Evolutionary conservation across 1,140 invertebrate species (phyloP).

Genomic region (Gonatopus flavifemur): DNA sequence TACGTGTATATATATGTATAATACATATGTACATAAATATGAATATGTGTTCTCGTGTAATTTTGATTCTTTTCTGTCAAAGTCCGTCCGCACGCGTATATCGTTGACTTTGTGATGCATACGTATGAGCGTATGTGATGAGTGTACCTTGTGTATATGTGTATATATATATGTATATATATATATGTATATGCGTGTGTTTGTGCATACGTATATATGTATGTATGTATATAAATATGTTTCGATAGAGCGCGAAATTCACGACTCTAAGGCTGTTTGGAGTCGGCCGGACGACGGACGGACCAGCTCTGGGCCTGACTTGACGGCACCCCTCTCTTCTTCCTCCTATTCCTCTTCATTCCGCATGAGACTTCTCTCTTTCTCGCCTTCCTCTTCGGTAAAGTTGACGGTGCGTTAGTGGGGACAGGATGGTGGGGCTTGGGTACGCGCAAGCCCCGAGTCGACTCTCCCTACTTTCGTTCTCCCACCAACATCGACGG

Average conservation of each 20-base stretch:
- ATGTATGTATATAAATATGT: conserved; percentile 30
- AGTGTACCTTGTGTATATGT: conserved; percentile 3
- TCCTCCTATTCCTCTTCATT: too few relatives aligned
- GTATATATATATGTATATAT: conserved; percentile 18
- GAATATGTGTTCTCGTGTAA: conserved; percentile 3
- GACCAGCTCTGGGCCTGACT: conserved; percentile 35
- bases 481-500: too few relatives aligned
- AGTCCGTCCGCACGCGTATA: too few relatives aligned
- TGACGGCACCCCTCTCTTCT: conserved; percentile 28
- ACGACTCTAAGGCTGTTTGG: conserved; percentile 45
- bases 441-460: too few relatives aligned
- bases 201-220: too few relatives aligned
- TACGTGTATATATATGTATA: conserved; percentile 10
- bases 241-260: conserved; percentile 48
- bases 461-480: too few relatives aligned
- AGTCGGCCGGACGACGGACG: conserved; percentile 56
- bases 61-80: too few relatives aligned
- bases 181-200: conserved; percentile 4
- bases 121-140: too few relatives aligned
- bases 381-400: conserved; percentile 24
- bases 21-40: conserved; percentile 16
- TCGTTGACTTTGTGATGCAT: too few relatives aligned
- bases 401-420: too few relatives aligned
- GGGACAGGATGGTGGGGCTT: too few relatives aligned
- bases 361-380: conserved; percentile 44